Conservation (phyloP, 2,888 invertebrate genomes). For the Mimachlamys varia region DNA sequence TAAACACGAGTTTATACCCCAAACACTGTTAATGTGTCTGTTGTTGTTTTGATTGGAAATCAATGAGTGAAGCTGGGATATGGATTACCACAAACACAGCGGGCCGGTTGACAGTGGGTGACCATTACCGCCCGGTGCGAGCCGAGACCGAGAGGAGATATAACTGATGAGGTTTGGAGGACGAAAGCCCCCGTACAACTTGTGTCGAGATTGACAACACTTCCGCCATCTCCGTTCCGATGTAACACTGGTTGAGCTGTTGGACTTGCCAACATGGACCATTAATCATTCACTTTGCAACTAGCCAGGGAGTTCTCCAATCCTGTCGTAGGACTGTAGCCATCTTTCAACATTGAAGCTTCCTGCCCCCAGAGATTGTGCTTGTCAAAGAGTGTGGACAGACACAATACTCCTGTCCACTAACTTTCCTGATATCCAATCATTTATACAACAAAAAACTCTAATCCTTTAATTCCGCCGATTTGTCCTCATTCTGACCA, state of each 20-base stretch:
- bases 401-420: not conserved
- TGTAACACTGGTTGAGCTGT: slow-evolving; percentile 1
- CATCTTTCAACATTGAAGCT: not conserved
- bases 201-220: slow-evolving; percentile 12
- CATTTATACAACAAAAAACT: not conserved
- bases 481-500: not conserved
- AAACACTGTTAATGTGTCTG: too few relatives aligned
- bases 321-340: not conserved
- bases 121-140: too few relatives aligned
- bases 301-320: not conserved
- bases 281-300: slow-evolving; percentile 16
- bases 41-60: too few relatives aligned
- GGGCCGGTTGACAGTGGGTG: too few relatives aligned
- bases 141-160: too few relatives aligned
- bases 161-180: too few relatives aligned
- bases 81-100: too few relatives aligned
- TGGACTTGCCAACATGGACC: not conserved
- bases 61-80: too few relatives aligned
- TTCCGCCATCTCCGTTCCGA: not conserved
- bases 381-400: not conserved
- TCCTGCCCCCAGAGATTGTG: not conserved
- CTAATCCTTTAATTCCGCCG: not conserved
- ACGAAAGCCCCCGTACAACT: too few relatives aligned
- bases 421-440: not conserved
- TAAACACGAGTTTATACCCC: too few relatives aligned